Base-by-base conservation (phyloP, 2,888 invertebrate genomes). In the Caenorhabditis sp. region DNA sequence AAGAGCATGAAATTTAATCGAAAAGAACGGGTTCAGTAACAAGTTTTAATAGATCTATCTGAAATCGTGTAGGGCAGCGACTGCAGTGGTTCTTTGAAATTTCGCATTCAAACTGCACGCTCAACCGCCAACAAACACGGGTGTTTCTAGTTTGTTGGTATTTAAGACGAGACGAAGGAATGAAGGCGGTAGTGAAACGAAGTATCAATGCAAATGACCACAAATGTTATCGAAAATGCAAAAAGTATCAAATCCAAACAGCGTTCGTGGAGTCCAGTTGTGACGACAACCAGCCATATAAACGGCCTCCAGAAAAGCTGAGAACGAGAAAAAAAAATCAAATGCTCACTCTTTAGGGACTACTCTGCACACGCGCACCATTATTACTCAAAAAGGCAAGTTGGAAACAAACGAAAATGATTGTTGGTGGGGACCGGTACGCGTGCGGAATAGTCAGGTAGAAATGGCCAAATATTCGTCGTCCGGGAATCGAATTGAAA, bases 291-390 rank as follows among this genome's bases (percentile, higher is more conserved):
- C 58, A n/a, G 51, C 12, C 47, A 26, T n/a, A n/a, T n/a, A 10
- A 38, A n/a, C 19, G 38, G 38, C 2, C 56, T 70, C 77, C 69
- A 77, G 49, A 58, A 75, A 66, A 75, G 58, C 75, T 75, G 58
- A 35, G 38, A 75, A 41, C 54, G 56, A 56, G 58, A 74, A 66
- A 66, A 64, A 82, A 80, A 72, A 66, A 84, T 79, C 59, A 87
- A 88, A 79, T 77, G 64, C 89, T 88, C 87, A 90, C 90, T 90
- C 90, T 86, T 88, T 88, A 41, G 90, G 90, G 61, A 89, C 84
- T 72, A 89, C 89, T 70, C 90, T 87, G 81, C 83, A 76, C 69
- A 88, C 89, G 80, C 90, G 89, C 31, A 89, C 89, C 90, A 90
- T 90, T 12, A 24, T 81, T 82, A 66, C 63, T 82, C 70, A 70